Evolutionary conservation across 2,888 invertebrate species (phyloP).

Genomic region (Hofmannophila pseudospretella): DNA sequence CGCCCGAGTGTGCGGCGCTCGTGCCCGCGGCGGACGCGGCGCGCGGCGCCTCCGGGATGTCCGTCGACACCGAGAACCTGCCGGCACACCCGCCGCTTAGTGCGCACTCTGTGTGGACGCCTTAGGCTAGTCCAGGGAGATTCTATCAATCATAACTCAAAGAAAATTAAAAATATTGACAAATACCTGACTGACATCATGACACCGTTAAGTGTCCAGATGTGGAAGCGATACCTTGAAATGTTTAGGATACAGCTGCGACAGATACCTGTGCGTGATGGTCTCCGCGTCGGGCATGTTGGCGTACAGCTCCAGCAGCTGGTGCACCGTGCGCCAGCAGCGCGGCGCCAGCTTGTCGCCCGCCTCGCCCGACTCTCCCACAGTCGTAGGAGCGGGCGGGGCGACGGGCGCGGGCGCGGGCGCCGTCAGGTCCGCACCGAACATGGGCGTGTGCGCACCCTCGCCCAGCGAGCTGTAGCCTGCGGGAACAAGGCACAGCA

Average conservation of each 20-base stretch:
- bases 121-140: too few species aligned
- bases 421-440: constrained; percentile 24
- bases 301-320: constrained; percentile 93
- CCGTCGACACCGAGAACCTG: constrained; percentile 83
- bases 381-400: too few species aligned
- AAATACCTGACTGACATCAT: too few species aligned
- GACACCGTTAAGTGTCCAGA: too few species aligned
- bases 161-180: too few species aligned
- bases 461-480: constrained; percentile 90
- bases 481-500: constrained; percentile 19
- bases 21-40: constrained; percentile 52
- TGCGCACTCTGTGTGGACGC: not conserved
- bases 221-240: too few species aligned
- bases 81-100: not conserved
- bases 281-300: constrained; percentile 97
- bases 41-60: constrained; percentile 64
- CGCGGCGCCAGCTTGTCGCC: constrained; percentile 80
- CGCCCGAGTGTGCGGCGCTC: constrained; percentile 44
- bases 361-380: constrained; percentile 29
- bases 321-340: constrained; percentile 97
- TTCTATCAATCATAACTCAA: too few species aligned
- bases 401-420: constrained; percentile 13
- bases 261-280: constrained; percentile 82
- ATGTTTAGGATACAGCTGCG: too few species aligned
- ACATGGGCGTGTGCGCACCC: constrained; percentile 83